A percentile compares a stretch with the other conserved stretches of the same genome.
These are phyloP conservation scores for Oxycera nigricornis DNA, from an alignment of 2,888 invertebrate genomes.

Conservation along the genomic window DNA sequence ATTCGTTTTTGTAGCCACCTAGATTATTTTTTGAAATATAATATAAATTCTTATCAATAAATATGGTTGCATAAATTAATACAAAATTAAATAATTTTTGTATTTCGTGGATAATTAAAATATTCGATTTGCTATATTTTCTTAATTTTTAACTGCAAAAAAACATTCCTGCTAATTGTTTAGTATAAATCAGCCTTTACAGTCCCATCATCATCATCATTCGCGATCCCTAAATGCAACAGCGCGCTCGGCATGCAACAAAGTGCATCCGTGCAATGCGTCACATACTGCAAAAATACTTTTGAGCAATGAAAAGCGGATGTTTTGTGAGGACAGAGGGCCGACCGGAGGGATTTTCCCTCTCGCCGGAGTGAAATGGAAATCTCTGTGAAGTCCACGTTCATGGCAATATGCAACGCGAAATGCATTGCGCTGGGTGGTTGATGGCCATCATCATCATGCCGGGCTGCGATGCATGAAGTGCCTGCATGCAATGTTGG, in stretches of 20 bases:
- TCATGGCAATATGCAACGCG: constrained; percentile 1
- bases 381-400: not conserved
- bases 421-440: not conserved
- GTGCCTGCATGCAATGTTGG: constrained; percentile 35
- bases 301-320: constrained; percentile 12
- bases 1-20: too few relatives aligned
- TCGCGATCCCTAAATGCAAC: constrained; percentile 15
- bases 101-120: too few relatives aligned
- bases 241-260: not conserved
- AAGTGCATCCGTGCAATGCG: constrained; percentile 14
- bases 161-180: too few relatives aligned
- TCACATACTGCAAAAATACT: constrained; percentile 7
- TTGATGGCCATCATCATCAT: not conserved
- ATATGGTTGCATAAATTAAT: too few relatives aligned
- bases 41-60: too few relatives aligned
- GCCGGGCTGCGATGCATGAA: constrained; percentile 2
- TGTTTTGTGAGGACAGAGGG: not conserved
- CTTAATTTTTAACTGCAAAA: too few relatives aligned
- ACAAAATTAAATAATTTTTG: too few relatives aligned
- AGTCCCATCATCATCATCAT: too few relatives aligned
- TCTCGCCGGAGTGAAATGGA: not conserved
- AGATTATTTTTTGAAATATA: too few relatives aligned
- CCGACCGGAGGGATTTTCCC: not conserved
- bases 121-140: too few relatives aligned
- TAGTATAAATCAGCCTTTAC: too few relatives aligned